These are phyloP conservation scores for Aphis gossypii DNA, from an alignment of 1,140 invertebrate species.

Conservation along the genomic window DNA sequence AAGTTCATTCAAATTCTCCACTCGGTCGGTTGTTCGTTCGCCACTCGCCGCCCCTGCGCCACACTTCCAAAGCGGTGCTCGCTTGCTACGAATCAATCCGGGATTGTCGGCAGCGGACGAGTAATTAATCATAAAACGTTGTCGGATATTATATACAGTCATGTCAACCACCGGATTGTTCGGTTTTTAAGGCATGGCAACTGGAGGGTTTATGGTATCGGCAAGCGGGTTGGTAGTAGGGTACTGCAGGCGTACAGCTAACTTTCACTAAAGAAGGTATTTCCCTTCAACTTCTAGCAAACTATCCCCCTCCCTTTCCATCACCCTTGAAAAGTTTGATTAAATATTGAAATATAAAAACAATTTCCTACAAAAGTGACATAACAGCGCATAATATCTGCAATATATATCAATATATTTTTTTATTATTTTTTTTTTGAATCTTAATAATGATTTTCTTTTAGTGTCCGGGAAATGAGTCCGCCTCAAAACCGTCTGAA, in stretches of 20 bases:
- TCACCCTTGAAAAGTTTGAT: conserved; percentile 10
- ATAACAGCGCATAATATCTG: background rate
- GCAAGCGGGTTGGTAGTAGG: background rate
- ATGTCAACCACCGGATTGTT: conserved; percentile 57
- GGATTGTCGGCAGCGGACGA: conserved; percentile 49
- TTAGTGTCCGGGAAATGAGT: background rate
- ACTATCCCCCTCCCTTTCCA: background rate
- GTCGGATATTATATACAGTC: conserved; percentile 56
- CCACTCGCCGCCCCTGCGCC: background rate
- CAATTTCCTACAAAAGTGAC: conserved; percentile 13
- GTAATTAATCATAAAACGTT: conserved; percentile 58
- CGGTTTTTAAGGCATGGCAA: conserved; percentile 43
- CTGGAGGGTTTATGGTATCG: conserved; percentile 25
- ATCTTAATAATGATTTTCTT: conserved; percentile 4
- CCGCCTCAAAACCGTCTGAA: background rate
- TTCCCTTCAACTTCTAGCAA: conserved; percentile 37
- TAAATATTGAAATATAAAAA: conserved; percentile 45
- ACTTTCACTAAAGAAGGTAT: conserved; percentile 51
- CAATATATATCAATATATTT: background rate
- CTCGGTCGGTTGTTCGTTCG: conserved; percentile 38
- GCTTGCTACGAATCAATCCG: conserved; percentile 51
- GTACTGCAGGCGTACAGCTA: background rate
- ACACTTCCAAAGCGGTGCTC: conserved; percentile 19
- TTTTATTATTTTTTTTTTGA: background rate
- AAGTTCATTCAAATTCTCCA: conserved; percentile 58